These are phyloP conservation scores for Drosophila santomea DNA, from an alignment of 1,140 invertebrate species.

Conservation along the genomic window DNA sequence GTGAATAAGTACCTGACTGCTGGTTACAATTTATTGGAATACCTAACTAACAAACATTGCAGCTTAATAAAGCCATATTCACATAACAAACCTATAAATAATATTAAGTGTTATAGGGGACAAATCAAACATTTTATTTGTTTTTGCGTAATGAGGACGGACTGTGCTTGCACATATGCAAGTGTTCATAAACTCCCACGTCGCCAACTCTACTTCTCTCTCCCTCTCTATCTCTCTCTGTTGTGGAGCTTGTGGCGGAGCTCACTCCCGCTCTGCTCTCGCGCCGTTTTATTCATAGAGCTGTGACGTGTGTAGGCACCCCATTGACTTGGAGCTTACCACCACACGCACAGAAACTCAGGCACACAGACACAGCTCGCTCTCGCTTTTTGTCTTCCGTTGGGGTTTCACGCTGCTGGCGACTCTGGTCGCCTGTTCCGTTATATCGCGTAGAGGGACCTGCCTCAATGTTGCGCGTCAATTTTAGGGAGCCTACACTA, in stretches of 20 bases:
- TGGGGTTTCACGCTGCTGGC: slow-evolving; percentile 26
- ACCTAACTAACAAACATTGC: too few relatives aligned
- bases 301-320: slow-evolving; percentile 27
- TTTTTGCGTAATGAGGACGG: neutral
- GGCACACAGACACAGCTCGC: slow-evolving; percentile 15
- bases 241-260: slow-evolving; percentile 8
- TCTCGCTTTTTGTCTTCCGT: slow-evolving; percentile 23
- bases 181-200: slow-evolving; percentile 50
- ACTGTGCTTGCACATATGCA: slow-evolving; percentile 4
- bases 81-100: neutral
- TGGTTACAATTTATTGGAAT: too few relatives aligned
- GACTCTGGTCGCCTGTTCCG: slow-evolving; percentile 68
- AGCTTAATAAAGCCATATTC: too few relatives aligned
- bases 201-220: slow-evolving; percentile 18
- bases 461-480: slow-evolving; percentile 81
- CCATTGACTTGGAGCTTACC: slow-evolving; percentile 11
- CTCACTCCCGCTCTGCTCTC: slow-evolving; percentile 23
- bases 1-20: neutral
- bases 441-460: slow-evolving; percentile 82
- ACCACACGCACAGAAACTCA: slow-evolving; percentile 6
- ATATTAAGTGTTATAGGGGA: too few relatives aligned
- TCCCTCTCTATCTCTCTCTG: neutral
- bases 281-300: neutral
- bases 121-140: too few relatives aligned
- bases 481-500: slow-evolving; percentile 63